A percentile compares a stretch with the other conserved stretches of the same genome.
Evolutionary conservation across 2,888 invertebrate species (phyloP).

Genomic region (Standfussiana lucernea): DNA sequence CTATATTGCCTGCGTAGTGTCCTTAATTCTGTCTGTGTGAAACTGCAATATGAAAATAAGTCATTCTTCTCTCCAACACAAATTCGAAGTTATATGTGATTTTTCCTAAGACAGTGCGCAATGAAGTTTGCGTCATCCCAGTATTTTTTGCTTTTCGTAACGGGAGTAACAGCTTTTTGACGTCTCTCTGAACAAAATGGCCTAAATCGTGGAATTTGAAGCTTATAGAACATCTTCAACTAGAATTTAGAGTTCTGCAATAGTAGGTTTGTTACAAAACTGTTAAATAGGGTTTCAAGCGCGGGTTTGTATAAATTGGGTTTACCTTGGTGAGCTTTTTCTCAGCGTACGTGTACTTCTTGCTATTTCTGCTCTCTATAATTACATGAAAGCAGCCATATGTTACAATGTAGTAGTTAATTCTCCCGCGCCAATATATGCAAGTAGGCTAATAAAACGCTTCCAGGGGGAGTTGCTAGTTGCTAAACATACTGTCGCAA

Average conservation of each 20-base stretch:
- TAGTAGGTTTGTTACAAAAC: background rate
- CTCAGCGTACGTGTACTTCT: background rate
- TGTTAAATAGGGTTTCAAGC: background rate
- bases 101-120: slow-evolving; percentile 5
- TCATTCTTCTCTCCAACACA: background rate
- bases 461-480: slow-evolving; percentile 23
- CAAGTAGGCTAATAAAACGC: slow-evolving; percentile 43
- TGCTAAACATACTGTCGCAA: background rate
- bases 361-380: background rate
- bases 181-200: slow-evolving; percentile 7
- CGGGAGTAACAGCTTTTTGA: slow-evolving; percentile 29
- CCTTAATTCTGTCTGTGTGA: background rate
- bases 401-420: background rate
- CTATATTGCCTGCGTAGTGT: background rate
- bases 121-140: slow-evolving; percentile 27
- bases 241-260: background rate
- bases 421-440: slow-evolving; percentile 22
- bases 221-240: background rate
- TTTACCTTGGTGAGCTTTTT: background rate
- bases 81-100: background rate
- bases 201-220: background rate
- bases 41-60: background rate
- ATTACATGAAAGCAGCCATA: background rate
- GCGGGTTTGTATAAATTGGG: background rate
- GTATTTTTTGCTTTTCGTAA: slow-evolving; percentile 41